A percentile compares a stretch with the other conserved stretches of the same genome.
Evolutionary conservation across 1,140 invertebrate genomes (phyloP).

Genomic region (Brachionus manjavacas): DNA sequence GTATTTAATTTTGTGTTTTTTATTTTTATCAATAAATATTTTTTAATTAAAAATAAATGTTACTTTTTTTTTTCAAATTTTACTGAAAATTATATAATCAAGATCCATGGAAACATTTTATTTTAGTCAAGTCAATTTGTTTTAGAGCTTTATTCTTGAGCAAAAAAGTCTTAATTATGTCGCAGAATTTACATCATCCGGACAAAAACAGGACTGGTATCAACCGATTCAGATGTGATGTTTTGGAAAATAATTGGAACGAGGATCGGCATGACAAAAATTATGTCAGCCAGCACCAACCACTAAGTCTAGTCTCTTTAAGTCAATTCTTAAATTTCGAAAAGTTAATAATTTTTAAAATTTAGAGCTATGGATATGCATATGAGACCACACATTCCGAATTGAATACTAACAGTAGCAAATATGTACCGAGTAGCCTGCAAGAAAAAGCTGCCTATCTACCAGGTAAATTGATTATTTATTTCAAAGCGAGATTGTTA

Average conservation of each 20-base stretch:
- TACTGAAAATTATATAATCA: not conserved
- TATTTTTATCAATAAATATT: not conserved
- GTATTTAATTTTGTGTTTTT: not conserved
- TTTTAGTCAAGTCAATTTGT: not conserved
- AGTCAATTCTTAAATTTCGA: not conserved
- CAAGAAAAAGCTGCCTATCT: conserved; percentile 10
- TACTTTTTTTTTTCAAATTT: not conserved
- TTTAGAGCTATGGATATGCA: not conserved
- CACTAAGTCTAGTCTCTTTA: not conserved
- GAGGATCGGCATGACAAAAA: not conserved
- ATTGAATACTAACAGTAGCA: not conserved
- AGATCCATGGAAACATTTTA: conserved; percentile 5
- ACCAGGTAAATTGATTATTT: not conserved
- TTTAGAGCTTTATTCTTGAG: not conserved
- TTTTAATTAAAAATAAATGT: not conserved
- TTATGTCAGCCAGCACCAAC: not conserved
- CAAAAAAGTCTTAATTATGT: not conserved
- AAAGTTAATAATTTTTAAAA: not conserved
- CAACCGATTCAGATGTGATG: not conserved
- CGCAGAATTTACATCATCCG: conserved; percentile 7
- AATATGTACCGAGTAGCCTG: not conserved
- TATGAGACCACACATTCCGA: conserved; percentile 8
- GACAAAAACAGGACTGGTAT: conserved; percentile 15
- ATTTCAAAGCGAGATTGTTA: not conserved
- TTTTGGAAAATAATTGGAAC: conserved; percentile 18